Base-by-base conservation (phyloP, 2,113 vertebrate species). In the Hydropotes inermis region DNA sequence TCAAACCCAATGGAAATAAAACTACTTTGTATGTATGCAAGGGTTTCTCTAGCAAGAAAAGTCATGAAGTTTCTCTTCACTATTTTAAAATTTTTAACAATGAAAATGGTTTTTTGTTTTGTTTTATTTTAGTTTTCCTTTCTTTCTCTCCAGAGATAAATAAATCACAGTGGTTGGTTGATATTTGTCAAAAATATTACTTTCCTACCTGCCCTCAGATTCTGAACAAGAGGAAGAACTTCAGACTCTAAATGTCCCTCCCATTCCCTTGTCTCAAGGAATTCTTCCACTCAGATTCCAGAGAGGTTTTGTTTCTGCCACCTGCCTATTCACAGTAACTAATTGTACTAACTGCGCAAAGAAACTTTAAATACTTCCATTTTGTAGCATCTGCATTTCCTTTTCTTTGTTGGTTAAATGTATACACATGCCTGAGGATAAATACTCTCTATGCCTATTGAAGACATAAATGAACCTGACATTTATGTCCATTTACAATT, bases 401-500 rank as follows among this genome's bases (percentile, higher is more conserved):
- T 94, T 95, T 95, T 91, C 25, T 95, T 91, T 61, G 70, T 91
- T 89, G 94, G 43, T 83, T 96, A 89, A 83, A 83, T 55, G 2
- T 45, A 52, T 50, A 28, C 2, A 84, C 36, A 87, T 76, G 23
- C 30, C 89, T 87, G 23, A 89, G 36, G 50, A 58, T 82, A 94
- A 84, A 33, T 83, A 36, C n/a, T 45, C 27, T 86, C 64, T 67
- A 4, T 87, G 47, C 61, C 43, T 52, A 7, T n/a, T 87, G 36
- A 91, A 84, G 47, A 89, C 17, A 70, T 78, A 97, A 81, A 67
- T 84, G 50, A 98, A 36, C 17, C 78, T 84, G 70, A 47, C 85
- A 92, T 94, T 91, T 87, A 23, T 13, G 36, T 97, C 58, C 96
- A 95, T 95, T 95, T 23, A 87, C 90, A 96, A 94, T 98, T 98